Conservation (phyloP, 2,888 invertebrate species). For the Lasius fuliginosus region DNA sequence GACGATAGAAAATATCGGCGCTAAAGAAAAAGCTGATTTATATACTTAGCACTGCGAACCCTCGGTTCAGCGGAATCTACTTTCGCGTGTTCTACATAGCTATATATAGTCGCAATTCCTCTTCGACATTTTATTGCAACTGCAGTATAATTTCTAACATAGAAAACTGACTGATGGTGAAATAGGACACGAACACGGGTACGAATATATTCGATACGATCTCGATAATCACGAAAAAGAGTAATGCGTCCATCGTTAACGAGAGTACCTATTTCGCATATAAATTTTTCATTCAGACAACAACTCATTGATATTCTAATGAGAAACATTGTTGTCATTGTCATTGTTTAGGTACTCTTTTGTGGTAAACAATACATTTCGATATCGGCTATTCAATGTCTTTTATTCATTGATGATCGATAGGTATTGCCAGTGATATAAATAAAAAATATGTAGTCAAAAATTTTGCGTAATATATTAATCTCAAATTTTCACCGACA, state of each 20-base stretch:
- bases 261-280: background rate
- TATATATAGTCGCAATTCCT: slow-evolving; percentile 56
- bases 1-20: slow-evolving; percentile 55
- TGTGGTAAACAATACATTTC: background rate
- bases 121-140: slow-evolving; percentile 49
- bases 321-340: background rate
- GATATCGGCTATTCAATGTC: background rate
- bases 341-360: background rate
- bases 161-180: slow-evolving; percentile 17
- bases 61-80: slow-evolving; percentile 68
- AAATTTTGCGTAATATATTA: slow-evolving; percentile 2
- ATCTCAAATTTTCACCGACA: background rate
- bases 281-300: slow-evolving; percentile 1
- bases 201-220: background rate
- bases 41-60: background rate
- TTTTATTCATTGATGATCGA: slow-evolving; percentile 1
- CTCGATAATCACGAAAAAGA: background rate
- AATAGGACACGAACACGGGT: background rate
- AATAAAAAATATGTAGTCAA: background rate
- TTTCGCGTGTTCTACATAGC: slow-evolving; percentile 78
- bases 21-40: slow-evolving; percentile 63
- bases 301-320: slow-evolving; percentile 17
- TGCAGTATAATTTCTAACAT: slow-evolving; percentile 14
- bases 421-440: background rate
- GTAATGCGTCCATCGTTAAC: background rate